Evolutionary conservation across 2,888 invertebrate genomes (phyloP).

Genomic region (Hymenopus coronatus): DNA sequence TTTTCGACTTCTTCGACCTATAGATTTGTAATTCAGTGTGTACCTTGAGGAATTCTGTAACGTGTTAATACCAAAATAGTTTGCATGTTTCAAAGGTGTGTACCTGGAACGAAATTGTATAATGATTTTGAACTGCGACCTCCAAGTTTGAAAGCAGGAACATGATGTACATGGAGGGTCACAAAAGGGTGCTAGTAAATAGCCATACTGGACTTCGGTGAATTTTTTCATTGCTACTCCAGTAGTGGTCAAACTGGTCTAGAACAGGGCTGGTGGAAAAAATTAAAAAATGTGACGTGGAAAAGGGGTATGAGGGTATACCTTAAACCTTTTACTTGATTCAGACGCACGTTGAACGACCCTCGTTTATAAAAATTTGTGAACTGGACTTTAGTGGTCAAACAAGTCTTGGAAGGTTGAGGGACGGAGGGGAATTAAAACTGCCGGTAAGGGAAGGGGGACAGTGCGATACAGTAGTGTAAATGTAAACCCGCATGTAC

Average conservation of each 20-base stretch:
- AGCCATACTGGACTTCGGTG: not conserved
- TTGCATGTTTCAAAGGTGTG: too few species aligned
- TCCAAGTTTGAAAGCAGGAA: not conserved
- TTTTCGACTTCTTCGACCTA: too few species aligned
- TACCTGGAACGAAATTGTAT: too few species aligned
- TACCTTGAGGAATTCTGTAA: too few species aligned
- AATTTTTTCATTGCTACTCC: not conserved
- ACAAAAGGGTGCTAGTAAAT: not conserved
- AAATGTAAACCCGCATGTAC: not conserved
- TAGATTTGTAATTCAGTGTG: too few species aligned
- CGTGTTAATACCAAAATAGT: too few species aligned
- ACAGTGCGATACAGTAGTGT: not conserved
- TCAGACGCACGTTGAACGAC: conserved; percentile 9
- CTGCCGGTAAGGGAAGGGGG: not conserved
- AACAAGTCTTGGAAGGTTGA: conserved; percentile 1
- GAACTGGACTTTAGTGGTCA: conserved; percentile 21
- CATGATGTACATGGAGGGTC: not conserved
- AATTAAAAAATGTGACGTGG: not conserved
- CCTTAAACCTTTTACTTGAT: conserved; percentile 1
- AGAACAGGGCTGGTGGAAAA: not conserved
- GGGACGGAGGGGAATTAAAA: conserved; percentile 2
- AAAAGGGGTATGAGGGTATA: not conserved
- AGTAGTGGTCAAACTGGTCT: conserved; percentile 19
- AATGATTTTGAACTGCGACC: not conserved
- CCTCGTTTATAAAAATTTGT: conserved; percentile 8